Base-by-base conservation (phyloP, 30 jellyfish, hydroid and myxozoan genomes). In the Nemopilema nomurai region DNA sequence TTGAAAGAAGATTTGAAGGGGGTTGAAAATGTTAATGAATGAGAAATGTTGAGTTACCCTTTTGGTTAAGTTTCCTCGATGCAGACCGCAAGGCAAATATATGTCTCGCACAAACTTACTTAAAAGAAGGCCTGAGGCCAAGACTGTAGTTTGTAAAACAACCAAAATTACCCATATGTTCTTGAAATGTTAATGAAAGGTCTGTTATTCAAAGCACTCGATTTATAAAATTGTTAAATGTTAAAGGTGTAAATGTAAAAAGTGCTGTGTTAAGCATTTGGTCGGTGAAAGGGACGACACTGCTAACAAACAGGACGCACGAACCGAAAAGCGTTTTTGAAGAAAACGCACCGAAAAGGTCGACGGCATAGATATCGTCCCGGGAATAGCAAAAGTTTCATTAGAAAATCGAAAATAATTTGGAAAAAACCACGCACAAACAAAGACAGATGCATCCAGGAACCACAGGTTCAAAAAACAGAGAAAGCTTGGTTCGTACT, bases 271-370 rank as follows among this genome's bases (percentile, higher is more conserved):
- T 69, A 52, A 27, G 24, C 4, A 21, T 22, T 27, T 69, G 62
- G 80, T 29, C 3, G 80, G 86, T 21, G 86, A 75, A n/a, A 17
- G 74, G 53, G 86, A 76, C n/a, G n/a, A n/a, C n/a, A n/a, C n/a
- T n/a, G n/a, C n/a, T n/a, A n/a, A n/a, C n/a, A n/a, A n/a, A n/a
- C n/a, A n/a, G n/a, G n/a, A n/a, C n/a, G n/a, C n/a, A n/a, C n/a
- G n/a, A n/a, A n/a, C n/a, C n/a, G n/a, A n/a, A n/a, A n/a, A n/a
- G n/a, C n/a, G n/a, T n/a, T n/a, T n/a, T n/a, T n/a, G n/a, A n/a
- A n/a, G n/a, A n/a, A n/a, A n/a, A n/a, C n/a, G n/a, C n/a, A n/a
- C n/a, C n/a, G n/a, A n/a, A n/a, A n/a, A n/a, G n/a, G n/a, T n/a
- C n/a, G n/a, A n/a, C n/a, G n/a, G n/a, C n/a, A n/a, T n/a, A n/a